Base-by-base conservation (phyloP, 2,888 invertebrate genomes). In the Pseudococcus longispinus region DNA sequence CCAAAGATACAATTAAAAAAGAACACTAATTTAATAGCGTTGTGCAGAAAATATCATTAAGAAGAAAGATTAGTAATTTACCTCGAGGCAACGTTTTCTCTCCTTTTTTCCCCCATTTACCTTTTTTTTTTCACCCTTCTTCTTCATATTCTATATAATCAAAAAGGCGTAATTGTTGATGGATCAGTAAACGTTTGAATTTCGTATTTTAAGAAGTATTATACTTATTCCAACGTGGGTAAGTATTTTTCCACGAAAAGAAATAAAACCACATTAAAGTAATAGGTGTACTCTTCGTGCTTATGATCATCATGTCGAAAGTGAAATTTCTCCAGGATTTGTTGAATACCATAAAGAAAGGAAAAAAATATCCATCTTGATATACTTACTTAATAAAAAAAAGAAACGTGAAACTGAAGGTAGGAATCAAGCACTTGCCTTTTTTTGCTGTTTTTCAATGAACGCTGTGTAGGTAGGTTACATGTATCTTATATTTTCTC, bases 111-210 rank as follows among this genome's bases (percentile, higher is more conserved):
- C 8, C 51, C 13, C 3, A 5, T 13, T n/a, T 60, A 20, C 60
- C 20, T 60, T 37, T 37, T 37, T 20, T 60, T 60, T 26, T 55
- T 55, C 55, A n/a, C n/a, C n/a, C 26, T n/a, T 13, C 44, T 46
- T 51, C 51, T 51, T 15, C 51, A 51, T n/a, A 46, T 46, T 46
- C 46, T 15, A 51, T 51, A n/a, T 51, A n/a, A 65, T 15, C 26
- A 65, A 65, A 65, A 65, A 65, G 65, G 26, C 65, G 65, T 65
- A 26, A 65, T 65, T 65, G 65, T 65, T 65, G 65, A 65, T 65
- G 65, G 23, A 26, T 65, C 23, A 65, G 65, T 65, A 11, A 26
- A 65, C 23, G 65, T 23, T 11, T 26, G 65, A 26, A 65, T 65
- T 65, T 65, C 65, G 2, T 65, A 26, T 11, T 26, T 65, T 65